Conservation (phyloP, 2,888 invertebrate genomes). For the Amaurobius ferox region DNA sequence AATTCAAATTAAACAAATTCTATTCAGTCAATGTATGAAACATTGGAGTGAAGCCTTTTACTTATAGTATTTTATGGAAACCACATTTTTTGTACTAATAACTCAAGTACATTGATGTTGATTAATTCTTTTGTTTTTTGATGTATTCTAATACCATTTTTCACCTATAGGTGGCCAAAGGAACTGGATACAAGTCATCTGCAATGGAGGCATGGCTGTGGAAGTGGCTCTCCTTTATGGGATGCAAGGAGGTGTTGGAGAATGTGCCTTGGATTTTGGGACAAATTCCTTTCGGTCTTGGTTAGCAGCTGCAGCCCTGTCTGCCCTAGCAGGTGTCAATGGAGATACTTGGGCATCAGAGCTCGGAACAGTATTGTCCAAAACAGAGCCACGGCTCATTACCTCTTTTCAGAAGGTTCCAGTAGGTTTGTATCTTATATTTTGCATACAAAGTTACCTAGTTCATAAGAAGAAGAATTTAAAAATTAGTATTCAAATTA, state of each 20-base stretch:
- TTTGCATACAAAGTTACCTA: no score
- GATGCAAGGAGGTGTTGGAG: conserved; percentile 85
- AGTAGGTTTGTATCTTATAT: conserved; percentile 79
- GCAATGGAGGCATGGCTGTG: conserved; percentile 92
- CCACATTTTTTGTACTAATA: no score
- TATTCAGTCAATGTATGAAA: no score
- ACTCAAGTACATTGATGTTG: no score
- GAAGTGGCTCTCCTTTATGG: conserved; percentile 87
- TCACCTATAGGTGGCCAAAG: conserved; percentile 87
- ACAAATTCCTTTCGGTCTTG: conserved; percentile 82
- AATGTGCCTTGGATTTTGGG: conserved; percentile 86
- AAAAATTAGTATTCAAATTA: no score
- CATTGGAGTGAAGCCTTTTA: no score
- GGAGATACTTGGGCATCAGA: conserved; percentile 96
- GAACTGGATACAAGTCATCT: conserved; percentile 92
- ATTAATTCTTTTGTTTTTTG: no score
- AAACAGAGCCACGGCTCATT: conserved; percentile 85
- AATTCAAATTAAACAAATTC: no score
- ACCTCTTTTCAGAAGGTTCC: conserved; percentile 87
- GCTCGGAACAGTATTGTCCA: conserved; percentile 86
- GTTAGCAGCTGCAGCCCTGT: conserved; percentile 87
- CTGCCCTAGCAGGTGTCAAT: conserved; percentile 87
- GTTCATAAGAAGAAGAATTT: no score
- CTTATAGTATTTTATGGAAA: no score
- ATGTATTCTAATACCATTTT: no score